These are phyloP conservation scores for Plectus sambesii DNA, from an alignment of 1,140 invertebrate genomes.

Conservation along the genomic window DNA sequence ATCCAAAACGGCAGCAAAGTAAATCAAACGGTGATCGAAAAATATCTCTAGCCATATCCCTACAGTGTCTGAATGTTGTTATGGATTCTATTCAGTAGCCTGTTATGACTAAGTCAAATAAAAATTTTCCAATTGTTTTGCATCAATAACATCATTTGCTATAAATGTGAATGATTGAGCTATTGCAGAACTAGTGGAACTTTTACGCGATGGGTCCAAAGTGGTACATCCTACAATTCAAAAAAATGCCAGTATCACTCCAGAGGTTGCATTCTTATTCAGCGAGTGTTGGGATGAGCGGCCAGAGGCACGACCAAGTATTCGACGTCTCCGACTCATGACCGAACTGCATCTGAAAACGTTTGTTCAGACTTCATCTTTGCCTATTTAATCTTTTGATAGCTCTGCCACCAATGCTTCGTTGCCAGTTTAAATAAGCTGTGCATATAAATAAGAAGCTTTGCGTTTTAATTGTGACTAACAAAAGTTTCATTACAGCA, in stretches of 20 bases:
- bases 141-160: no score
- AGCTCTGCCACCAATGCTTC: no score
- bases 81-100: no score
- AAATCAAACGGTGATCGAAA: no score
- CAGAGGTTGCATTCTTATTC: constrained; percentile 36
- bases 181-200: constrained; percentile 21
- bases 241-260: constrained; percentile 36
- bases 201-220: constrained; percentile 33
- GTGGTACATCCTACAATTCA: constrained; percentile 36
- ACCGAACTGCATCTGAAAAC: constrained; percentile 40
- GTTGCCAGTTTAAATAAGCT: no score
- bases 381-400: no score
- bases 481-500: constrained; percentile 28
- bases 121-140: background rate
- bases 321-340: constrained; percentile 40
- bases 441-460: background rate
- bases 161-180: background rate
- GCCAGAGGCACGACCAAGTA: constrained; percentile 41
- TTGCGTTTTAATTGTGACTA: background rate
- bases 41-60: no score
- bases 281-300: constrained; percentile 42
- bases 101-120: background rate
- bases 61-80: no score
- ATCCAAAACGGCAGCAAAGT: no score
- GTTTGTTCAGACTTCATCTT: no score